A percentile compares a stretch with the other conserved stretches of the same genome.
Conservation (phyloP, 2,888 invertebrate genomes). For the Scaeva pyrastri region DNA sequence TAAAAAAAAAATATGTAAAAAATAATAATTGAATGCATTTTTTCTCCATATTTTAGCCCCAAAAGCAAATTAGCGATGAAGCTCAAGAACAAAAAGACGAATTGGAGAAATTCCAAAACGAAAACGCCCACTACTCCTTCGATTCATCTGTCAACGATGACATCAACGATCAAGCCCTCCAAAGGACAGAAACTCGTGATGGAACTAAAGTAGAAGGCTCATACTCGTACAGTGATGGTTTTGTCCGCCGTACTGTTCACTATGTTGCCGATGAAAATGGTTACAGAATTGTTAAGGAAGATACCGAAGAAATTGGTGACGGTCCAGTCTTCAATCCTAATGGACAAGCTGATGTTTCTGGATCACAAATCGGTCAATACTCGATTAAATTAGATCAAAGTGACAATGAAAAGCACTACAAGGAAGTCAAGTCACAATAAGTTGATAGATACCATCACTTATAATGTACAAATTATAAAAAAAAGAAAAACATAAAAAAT, state of each 20-base stretch:
- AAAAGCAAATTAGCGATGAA: not conserved
- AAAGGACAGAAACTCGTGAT: conserved; percentile 83
- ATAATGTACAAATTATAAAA: conserved; percentile 75
- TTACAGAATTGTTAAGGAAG: conserved; percentile 86
- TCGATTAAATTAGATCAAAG: conserved; percentile 83
- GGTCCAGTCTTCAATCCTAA: conserved; percentile 84
- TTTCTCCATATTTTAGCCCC: conserved; percentile 28
- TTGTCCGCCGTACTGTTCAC: conserved; percentile 85
- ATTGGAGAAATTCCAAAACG: conserved; percentile 81
- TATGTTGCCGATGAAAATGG: conserved; percentile 87
- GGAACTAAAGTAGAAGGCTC: conserved; percentile 83
- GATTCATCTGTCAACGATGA: conserved; percentile 83
- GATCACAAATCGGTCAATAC: conserved; percentile 84
- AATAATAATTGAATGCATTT: no score
- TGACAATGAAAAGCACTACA: conserved; percentile 82
- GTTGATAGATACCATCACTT: not conserved
- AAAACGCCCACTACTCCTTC: conserved; percentile 84
- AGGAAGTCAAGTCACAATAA: conserved; percentile 77
- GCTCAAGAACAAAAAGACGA: conserved; percentile 75
- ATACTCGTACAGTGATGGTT: conserved; percentile 87
- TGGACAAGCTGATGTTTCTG: conserved; percentile 84
- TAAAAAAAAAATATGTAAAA: no score
- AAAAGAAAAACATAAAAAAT: not conserved
- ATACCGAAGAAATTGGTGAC: conserved; percentile 84
- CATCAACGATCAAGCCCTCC: conserved; percentile 84